A percentile compares a stretch with the other conserved stretches of the same genome.
Evolutionary conservation across 2,888 invertebrate genomes (phyloP).

Genomic region (Tipula confusa): DNA sequence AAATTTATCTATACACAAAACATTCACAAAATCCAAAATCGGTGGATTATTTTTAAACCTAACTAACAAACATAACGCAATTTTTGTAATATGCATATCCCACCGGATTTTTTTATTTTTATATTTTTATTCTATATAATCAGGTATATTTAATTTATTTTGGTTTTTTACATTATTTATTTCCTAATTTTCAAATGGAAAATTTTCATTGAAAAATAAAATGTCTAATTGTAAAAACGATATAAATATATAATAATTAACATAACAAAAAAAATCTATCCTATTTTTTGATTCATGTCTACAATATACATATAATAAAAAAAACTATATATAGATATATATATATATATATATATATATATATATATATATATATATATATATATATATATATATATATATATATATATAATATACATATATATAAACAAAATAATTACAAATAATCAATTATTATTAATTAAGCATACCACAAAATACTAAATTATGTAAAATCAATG

Average conservation of each 20-base stretch:
- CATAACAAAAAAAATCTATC: not conserved
- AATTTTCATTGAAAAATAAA: not conserved
- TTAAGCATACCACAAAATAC: not conserved
- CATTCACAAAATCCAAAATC: not conserved
- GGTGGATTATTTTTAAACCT: conserved; percentile 1
- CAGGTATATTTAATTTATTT: not conserved
- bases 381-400: not conserved
- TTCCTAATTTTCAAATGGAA: not conserved
- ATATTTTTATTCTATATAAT: not conserved
- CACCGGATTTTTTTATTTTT: not conserved
- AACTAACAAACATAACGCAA: not conserved
- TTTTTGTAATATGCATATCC: not conserved
- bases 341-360: not conserved
- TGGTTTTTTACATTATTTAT: not conserved
- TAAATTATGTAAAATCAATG: not conserved
- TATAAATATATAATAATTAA: not conserved
- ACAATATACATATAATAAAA: not conserved
- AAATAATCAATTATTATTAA: conserved; percentile 20
- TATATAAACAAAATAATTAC: not conserved
- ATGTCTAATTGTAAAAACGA: not conserved
- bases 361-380: not conserved
- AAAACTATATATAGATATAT: not conserved
- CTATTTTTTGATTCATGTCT: conserved; percentile 25
- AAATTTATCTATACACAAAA: not conserved
- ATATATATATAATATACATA: not conserved